Conservation (phyloP, 1,140 invertebrate genomes). For the Zaprionus inermis region DNA sequence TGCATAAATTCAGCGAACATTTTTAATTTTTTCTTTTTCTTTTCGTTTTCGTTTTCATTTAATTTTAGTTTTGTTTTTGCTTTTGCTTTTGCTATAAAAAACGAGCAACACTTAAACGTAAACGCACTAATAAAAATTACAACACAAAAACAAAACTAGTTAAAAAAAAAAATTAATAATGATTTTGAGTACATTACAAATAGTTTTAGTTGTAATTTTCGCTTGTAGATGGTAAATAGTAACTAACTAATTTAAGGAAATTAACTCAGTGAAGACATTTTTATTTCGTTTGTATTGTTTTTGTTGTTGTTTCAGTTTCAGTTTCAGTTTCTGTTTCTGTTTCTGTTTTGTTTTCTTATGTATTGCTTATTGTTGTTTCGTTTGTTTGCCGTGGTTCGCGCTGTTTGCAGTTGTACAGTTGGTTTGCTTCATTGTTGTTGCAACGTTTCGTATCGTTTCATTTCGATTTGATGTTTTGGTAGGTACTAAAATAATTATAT, state of each 20-base stretch:
- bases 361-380: constrained; percentile 55
- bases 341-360: constrained; percentile 42
- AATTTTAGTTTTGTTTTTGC: not conserved
- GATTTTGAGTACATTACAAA: constrained; percentile 50
- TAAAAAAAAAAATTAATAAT: constrained; percentile 33
- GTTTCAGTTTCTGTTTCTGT: constrained; percentile 47
- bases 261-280: constrained; percentile 66
- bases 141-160: constrained; percentile 39
- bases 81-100: constrained; percentile 36
- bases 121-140: constrained; percentile 49
- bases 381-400: constrained; percentile 27
- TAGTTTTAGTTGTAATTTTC: constrained; percentile 23
- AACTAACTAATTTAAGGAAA: constrained; percentile 51
- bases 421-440: constrained; percentile 34
- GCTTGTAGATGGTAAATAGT: constrained; percentile 42
- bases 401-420: constrained; percentile 32
- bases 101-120: constrained; percentile 62
- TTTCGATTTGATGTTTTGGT: constrained; percentile 48
- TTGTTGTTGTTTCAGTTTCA: constrained; percentile 37
- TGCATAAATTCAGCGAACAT: constrained; percentile 30
- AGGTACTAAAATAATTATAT: constrained; percentile 65
- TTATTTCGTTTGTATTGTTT: constrained; percentile 59
- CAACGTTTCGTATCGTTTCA: constrained; percentile 16
- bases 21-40: constrained; percentile 18
- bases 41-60: constrained; percentile 11